Percentiles rank a stretch among this genome's conserved stretches.
Conservation (phyloP, 2,113 vertebrate species). For the Anoura caudifer region DNA sequence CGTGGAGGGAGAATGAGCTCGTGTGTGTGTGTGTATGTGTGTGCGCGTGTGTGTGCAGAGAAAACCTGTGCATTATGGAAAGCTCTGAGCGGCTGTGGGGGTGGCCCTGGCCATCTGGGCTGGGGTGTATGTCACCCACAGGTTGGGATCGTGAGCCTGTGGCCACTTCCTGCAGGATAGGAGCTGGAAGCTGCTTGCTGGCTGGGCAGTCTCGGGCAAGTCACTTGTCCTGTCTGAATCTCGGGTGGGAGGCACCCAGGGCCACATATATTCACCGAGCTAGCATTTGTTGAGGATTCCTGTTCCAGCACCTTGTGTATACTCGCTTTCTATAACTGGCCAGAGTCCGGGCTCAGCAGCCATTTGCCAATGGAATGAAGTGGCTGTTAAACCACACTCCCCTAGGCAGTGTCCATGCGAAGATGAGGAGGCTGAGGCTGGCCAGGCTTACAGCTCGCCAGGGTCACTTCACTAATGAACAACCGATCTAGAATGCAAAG, state of each 20-base stretch:
- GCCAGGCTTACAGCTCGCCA: background rate
- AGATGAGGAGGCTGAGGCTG: background rate
- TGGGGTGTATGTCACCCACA: rapidly evolving
- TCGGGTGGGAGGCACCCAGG: background rate
- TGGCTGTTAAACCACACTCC: no score
- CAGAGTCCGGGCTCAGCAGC: background rate
- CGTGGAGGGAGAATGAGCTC: background rate
- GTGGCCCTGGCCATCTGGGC: rapidly evolving
- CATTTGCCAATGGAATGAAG: background rate
- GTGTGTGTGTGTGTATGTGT: rapidly evolving
- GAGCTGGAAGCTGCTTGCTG: background rate
- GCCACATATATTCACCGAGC: background rate
- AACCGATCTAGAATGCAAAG: background rate
- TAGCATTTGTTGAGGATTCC: background rate
- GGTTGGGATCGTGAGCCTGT: background rate
- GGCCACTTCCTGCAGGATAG: background rate
- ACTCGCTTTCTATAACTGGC: background rate
- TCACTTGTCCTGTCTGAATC: background rate
- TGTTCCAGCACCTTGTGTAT: background rate
- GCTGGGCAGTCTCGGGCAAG: background rate
- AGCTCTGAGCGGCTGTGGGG: background rate
- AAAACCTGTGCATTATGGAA: background rate
- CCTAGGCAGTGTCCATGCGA: background rate
- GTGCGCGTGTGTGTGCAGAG: rapidly evolving
- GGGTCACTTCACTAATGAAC: background rate